phyloP scores from a whole-genome alignment of 1,140 invertebrate genomes.

The Leptinotarsa undecemlineata region DNA sequence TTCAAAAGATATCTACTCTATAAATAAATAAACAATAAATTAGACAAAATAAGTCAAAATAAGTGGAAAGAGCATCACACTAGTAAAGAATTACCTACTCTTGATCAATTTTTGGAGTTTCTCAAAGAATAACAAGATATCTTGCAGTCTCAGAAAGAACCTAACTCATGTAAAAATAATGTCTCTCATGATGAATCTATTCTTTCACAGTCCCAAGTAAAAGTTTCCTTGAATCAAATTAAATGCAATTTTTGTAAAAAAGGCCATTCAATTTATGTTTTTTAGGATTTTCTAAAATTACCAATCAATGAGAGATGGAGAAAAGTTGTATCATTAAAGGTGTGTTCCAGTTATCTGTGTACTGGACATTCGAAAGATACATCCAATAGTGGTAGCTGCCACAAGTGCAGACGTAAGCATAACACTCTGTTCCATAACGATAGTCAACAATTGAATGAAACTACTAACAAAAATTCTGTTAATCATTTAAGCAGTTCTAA shows the following conservation, averaged over 20 bases:
- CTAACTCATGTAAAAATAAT: neutral
- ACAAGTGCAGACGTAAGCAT: slow-evolving; percentile 20
- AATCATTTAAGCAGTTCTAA: slow-evolving; percentile 12
- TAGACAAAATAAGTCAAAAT: too few species aligned
- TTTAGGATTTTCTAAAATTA: neutral
- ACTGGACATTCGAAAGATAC: neutral
- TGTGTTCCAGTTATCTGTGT: neutral
- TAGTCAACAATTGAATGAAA: neutral
- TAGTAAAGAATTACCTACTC: neutral
- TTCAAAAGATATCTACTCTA: too few species aligned
- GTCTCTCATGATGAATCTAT: neutral
- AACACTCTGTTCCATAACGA: slow-evolving; percentile 20
- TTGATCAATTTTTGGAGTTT: neutral
- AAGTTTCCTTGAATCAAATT: too few species aligned
- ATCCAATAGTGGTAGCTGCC: neutral
- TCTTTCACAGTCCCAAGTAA: too few species aligned
- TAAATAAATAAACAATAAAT: too few species aligned
- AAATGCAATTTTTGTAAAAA: too few species aligned
- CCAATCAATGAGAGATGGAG: neutral
- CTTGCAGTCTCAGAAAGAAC: neutral
- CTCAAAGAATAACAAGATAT: neutral
- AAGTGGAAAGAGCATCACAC: neutral
- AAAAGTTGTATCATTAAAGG: neutral
- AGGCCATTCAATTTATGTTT: too few species aligned
- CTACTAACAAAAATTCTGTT: neutral